phyloP scores from a whole-genome alignment of 2,888 invertebrate species.

The Volucella bombylans region DNA sequence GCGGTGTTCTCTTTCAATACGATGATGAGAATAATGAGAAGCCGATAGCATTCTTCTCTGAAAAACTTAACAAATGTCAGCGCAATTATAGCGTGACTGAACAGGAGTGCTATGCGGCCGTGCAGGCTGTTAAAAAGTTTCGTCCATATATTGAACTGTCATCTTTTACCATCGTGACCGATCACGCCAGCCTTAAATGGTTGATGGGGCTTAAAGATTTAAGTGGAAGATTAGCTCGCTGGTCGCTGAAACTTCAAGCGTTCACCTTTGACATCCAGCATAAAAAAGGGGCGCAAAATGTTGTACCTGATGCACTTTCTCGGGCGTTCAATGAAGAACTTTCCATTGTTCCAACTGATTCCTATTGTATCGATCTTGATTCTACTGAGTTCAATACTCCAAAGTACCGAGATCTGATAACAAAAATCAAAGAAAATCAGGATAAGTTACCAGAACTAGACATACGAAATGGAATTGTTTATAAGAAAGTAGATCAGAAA shows the following conservation, averaged over 20 bases:
- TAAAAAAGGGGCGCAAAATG: conserved; percentile 65
- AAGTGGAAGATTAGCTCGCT: conserved; percentile 46
- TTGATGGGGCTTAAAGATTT: conserved; percentile 52
- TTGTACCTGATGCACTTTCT: conserved; percentile 72
- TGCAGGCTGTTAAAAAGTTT: no score
- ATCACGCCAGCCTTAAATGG: conserved; percentile 67
- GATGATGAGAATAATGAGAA: no score
- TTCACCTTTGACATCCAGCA: conserved; percentile 73
- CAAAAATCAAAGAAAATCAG: conserved; percentile 16
- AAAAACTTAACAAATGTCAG: no score
- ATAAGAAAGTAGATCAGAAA: neutral
- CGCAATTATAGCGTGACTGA: no score
- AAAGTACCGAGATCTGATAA: neutral
- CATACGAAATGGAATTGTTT: neutral
- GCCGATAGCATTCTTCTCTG: no score
- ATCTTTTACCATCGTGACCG: conserved; percentile 51
- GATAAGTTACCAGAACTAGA: neutral
- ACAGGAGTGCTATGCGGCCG: no score
- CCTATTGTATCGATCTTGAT: neutral
- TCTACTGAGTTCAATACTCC: neutral
- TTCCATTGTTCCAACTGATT: neutral
- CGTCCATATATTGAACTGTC: conserved; percentile 53
- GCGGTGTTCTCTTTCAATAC: no score
- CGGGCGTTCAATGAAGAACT: conserved; percentile 45
- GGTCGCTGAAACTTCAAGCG: conserved; percentile 73